Conservation (phyloP, 2,113 vertebrate species). For the Actinemys pallida region DNA sequence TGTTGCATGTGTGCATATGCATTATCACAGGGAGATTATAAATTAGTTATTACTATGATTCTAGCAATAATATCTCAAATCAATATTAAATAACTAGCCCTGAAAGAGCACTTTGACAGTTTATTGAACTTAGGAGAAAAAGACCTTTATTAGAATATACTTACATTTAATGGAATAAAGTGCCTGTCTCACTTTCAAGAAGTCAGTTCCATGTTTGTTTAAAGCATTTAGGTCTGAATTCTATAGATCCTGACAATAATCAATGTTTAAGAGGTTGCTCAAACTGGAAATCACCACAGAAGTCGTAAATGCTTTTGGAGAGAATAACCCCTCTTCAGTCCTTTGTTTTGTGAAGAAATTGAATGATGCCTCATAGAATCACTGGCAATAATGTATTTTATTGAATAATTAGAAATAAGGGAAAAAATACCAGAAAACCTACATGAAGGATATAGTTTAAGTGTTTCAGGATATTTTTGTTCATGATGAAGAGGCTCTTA, state of each 20-base stretch:
- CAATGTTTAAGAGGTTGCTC: neutral
- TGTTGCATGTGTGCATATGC: neutral
- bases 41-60: neutral
- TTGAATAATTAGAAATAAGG: neutral
- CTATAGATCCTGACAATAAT: neutral
- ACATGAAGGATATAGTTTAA: neutral
- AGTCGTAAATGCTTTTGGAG: neutral
- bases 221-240: neutral
- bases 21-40: neutral
- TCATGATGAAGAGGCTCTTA: neutral
- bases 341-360: neutral
- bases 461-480: neutral
- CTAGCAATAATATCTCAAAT: neutral
- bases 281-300: neutral
- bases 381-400: neutral
- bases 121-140: neutral
- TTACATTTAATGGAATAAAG: neutral
- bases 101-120: neutral
- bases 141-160: neutral
- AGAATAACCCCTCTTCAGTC: neutral
- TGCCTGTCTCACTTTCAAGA: neutral
- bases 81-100: neutral
- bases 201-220: neutral
- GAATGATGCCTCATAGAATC: neutral
- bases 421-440: neutral